Percentiles rank a stretch among this genome's conserved stretches.
phyloP scores from a whole-genome alignment of 2,888 invertebrate genomes.

The Drepana falcataria region DNA sequence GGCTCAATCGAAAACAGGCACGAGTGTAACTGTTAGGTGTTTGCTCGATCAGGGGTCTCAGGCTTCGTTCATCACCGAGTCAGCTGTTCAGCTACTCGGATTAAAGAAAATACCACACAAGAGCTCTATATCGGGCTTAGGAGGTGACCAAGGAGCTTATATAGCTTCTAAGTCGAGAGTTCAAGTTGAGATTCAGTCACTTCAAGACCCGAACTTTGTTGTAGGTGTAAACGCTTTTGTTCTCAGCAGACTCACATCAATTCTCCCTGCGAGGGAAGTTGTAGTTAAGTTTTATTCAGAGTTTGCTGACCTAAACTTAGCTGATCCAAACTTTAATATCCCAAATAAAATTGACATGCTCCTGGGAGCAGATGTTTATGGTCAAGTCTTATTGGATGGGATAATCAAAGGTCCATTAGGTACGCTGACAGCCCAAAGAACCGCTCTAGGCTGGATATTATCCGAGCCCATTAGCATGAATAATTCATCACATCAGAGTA shows the following conservation, averaged over 20 bases:
- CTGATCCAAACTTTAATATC: slow-evolving; percentile 12
- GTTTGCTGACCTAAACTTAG: slow-evolving; percentile 2
- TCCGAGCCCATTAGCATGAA: slow-evolving; percentile 9
- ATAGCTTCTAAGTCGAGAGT: slow-evolving; percentile 9
- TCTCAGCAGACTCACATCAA: slow-evolving; percentile 9
- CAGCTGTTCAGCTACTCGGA: slow-evolving; percentile 16
- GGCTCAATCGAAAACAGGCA: slow-evolving; percentile 10
- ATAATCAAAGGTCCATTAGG: slow-evolving; percentile 12
- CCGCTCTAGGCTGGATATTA: slow-evolving; percentile 22
- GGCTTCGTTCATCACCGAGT: slow-evolving; percentile 23
- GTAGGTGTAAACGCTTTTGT: slow-evolving; percentile 15
- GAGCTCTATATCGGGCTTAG: slow-evolving; percentile 14
- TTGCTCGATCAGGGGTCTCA: slow-evolving; percentile 26
- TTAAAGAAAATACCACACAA: slow-evolving; percentile 14
- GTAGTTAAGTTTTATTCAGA: slow-evolving; percentile 5
- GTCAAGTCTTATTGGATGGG: slow-evolving; percentile 14
- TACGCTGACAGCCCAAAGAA: slow-evolving; percentile 16
- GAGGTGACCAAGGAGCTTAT: slow-evolving; percentile 4
- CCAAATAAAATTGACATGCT: slow-evolving; percentile 15
- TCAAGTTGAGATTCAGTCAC: slow-evolving; percentile 12
- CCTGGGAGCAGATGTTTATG: slow-evolving; percentile 21
- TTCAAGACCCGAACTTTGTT: slow-evolving; percentile 4
- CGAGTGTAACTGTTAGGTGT: slow-evolving; percentile 10
- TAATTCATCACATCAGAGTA: too few species aligned
- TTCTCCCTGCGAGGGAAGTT: background rate